Evolutionary conservation across 1,140 invertebrate species (phyloP).

Genomic region (Brachionus angularis): DNA sequence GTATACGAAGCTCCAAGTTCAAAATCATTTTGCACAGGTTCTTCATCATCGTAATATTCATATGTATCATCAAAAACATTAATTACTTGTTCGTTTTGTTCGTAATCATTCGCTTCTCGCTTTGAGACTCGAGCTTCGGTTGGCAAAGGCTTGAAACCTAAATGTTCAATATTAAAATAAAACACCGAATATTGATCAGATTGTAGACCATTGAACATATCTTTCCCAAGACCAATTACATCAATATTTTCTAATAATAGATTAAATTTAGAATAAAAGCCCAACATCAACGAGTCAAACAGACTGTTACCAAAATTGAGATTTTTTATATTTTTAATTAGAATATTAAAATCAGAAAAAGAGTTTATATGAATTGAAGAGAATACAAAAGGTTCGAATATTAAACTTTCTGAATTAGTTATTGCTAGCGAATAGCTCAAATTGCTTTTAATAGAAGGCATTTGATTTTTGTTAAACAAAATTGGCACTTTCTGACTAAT

Average conservation of each 20-base stretch:
- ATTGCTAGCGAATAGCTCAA: constrained; percentile 37
- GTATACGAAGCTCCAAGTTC: no score
- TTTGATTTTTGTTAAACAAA: background rate
- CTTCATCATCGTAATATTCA: constrained; percentile 15
- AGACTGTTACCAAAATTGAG: background rate
- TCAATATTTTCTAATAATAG: constrained; percentile 12
- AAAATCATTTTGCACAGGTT: background rate
- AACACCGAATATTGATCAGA: constrained; percentile 34
- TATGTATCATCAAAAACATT: background rate
- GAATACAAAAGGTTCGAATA: constrained; percentile 20
- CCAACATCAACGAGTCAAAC: constrained; percentile 37
- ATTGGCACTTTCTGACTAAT: background rate
- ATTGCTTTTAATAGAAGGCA: constrained; percentile 24
- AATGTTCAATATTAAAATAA: constrained; percentile 40
- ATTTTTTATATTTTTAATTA: constrained; percentile 16
- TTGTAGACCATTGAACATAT: constrained; percentile 16
- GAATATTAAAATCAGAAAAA: constrained; percentile 31
- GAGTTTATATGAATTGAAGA: constrained; percentile 17
- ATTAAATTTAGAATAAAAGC: constrained; percentile 39
- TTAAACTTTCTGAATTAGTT: constrained; percentile 5
- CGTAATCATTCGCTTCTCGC: background rate
- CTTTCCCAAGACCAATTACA: constrained; percentile 13
- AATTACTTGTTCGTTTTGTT: background rate
- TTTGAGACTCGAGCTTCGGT: no score
- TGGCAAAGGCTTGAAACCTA: background rate